A percentile compares a stretch with the other conserved stretches of the same genome.
phyloP scores from a whole-genome alignment of 2,888 invertebrate genomes.

The Sycophila texana region DNA sequence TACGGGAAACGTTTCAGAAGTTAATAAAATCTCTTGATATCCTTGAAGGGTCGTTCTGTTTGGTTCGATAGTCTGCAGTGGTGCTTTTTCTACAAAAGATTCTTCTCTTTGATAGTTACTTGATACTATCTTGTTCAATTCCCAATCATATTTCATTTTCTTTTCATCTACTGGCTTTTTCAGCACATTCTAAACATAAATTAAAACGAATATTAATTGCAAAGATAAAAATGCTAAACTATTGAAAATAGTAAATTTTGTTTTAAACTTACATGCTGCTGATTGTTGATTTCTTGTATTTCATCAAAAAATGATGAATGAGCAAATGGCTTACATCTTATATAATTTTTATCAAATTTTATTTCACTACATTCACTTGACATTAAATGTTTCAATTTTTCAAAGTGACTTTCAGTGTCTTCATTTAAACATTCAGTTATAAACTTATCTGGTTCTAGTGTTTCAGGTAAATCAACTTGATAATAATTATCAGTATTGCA shows the following conservation, averaged over 20 bases:
- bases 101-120: slow-evolving; percentile 7
- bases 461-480: slow-evolving; percentile 34
- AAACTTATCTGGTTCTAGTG: slow-evolving; percentile 23
- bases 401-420: slow-evolving; percentile 49
- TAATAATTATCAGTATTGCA: slow-evolving; percentile 22
- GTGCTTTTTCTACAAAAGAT: slow-evolving; percentile 5
- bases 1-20: slow-evolving; percentile 27
- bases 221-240: not conserved
- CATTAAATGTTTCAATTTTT: slow-evolving; percentile 49
- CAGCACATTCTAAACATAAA: slow-evolving; percentile 22
- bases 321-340: slow-evolving; percentile 49
- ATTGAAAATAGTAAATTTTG: slow-evolving; percentile 9
- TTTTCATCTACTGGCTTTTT: not conserved
- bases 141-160: slow-evolving; percentile 48
- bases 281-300: slow-evolving; percentile 9
- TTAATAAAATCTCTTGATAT: slow-evolving; percentile 49
- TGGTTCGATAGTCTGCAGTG: slow-evolving; percentile 36
- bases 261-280: slow-evolving; percentile 35
- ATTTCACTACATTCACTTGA: not conserved
- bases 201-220: slow-evolving; percentile 5
- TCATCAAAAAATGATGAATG: slow-evolving; percentile 30
- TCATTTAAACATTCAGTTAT: slow-evolving; percentile 46
- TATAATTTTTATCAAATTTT: not conserved
- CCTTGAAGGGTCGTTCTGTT: slow-evolving; percentile 45
- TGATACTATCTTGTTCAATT: slow-evolving; percentile 37